Percentiles rank a stretch among this genome's conserved stretches.
Conservation (phyloP, 2,888 invertebrate genomes). For the Phaedon cochleariae region DNA sequence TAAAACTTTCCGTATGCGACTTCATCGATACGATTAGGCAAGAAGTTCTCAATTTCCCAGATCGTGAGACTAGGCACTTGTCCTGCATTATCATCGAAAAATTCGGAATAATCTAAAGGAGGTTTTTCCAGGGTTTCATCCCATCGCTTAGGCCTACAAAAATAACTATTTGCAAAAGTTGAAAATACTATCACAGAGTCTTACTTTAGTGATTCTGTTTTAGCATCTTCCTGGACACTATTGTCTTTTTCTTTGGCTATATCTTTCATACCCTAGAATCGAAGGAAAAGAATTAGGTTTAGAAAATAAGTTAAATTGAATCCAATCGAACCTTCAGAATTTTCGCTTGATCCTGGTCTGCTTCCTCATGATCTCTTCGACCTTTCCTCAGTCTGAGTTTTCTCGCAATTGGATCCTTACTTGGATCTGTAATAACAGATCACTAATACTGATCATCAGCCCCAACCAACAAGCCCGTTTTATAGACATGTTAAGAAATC, state of each 20-base stretch:
- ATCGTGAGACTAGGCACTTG: conserved; percentile 90
- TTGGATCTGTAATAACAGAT: conserved; percentile 63
- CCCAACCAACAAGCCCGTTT: no score
- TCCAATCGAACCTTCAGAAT: conserved; percentile 73
- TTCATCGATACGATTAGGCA: conserved; percentile 94
- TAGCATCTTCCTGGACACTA: conserved; percentile 72
- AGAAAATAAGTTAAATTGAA: neutral
- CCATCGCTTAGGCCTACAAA: conserved; percentile 95
- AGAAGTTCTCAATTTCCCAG: conserved; percentile 99
- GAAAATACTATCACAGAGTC: conserved; percentile 37
- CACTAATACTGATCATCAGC: neutral
- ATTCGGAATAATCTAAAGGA: conserved; percentile 94
- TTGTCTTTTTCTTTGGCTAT: conserved; percentile 84
- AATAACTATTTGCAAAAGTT: no score
- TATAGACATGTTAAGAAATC: no score
- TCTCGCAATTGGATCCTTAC: conserved; percentile 93
- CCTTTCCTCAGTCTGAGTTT: conserved; percentile 89
- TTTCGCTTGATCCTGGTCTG: conserved; percentile 87
- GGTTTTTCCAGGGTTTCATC: conserved; percentile 96
- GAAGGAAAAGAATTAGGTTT: neutral
- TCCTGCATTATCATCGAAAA: conserved; percentile 95
- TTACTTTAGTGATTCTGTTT: conserved; percentile 78
- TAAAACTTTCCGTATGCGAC: conserved; percentile 98
- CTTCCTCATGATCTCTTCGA: conserved; percentile 79
- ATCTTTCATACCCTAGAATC: conserved; percentile 80